A percentile compares a stretch with the other conserved stretches of the same genome.
These are phyloP conservation scores for Aramus guarauna DNA, from an alignment of 2,113 vertebrate species.

Conservation along the genomic window DNA sequence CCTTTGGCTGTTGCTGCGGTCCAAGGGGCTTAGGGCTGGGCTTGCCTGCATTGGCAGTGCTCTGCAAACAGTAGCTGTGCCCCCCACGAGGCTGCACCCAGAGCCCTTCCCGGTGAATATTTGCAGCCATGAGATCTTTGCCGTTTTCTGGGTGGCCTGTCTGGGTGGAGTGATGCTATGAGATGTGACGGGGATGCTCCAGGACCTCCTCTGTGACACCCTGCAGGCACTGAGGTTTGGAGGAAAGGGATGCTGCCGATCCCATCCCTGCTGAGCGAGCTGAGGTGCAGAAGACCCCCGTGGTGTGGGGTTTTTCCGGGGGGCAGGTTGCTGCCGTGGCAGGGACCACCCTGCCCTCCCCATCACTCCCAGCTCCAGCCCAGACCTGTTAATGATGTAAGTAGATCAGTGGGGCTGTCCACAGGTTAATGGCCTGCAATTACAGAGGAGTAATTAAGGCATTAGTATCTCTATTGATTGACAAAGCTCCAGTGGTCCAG, in stretches of 20 bases:
- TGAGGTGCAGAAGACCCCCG: accelerated
- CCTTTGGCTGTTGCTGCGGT: no score
- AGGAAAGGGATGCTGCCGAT: background rate
- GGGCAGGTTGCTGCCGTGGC: background rate
- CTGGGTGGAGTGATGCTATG: accelerated
- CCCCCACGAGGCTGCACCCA: accelerated
- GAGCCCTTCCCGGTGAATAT: background rate
- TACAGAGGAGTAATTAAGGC: conserved; percentile 52
- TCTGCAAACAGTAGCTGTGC: background rate
- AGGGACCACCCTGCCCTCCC: background rate
- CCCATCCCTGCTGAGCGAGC: background rate
- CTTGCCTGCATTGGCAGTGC: accelerated
- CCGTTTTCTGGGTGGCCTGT: background rate
- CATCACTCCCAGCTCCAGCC: background rate
- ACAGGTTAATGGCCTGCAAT: conserved; percentile 39
- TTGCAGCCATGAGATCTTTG: background rate
- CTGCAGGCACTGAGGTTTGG: background rate
- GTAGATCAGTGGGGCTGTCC: conserved; percentile 19
- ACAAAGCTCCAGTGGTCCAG: background rate
- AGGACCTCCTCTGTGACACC: background rate
- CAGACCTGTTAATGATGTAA: background rate
- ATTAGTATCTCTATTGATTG: background rate
- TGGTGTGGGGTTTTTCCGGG: accelerated
- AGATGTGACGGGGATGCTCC: background rate
- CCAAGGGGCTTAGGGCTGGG: background rate